These are phyloP conservation scores for Philonicus albiceps DNA, from an alignment of 2,888 invertebrate species.

Conservation along the genomic window DNA sequence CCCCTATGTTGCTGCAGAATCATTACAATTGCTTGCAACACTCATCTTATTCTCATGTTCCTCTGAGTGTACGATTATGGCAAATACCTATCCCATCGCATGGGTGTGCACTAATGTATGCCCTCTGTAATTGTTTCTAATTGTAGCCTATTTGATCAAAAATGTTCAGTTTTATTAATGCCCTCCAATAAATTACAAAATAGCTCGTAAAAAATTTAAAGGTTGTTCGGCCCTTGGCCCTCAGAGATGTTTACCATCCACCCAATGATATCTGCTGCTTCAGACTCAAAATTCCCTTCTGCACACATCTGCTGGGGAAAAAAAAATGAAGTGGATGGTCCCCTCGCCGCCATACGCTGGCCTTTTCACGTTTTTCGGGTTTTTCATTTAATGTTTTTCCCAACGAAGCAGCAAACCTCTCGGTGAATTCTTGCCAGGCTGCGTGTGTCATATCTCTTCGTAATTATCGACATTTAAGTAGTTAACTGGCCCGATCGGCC, in stretches of 20 bases:
- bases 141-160: slow-evolving; percentile 13
- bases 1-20: neutral
- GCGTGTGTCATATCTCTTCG: slow-evolving; percentile 27
- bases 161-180: neutral
- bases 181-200: slow-evolving; percentile 28
- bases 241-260: neutral
- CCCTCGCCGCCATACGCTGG: neutral
- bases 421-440: slow-evolving; percentile 13
- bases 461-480: slow-evolving; percentile 33
- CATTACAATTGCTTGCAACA: neutral
- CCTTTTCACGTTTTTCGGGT: neutral
- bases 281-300: neutral
- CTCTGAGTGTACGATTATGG: neutral
- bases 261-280: neutral
- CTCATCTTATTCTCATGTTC: neutral
- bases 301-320: neutral
- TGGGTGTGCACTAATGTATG: neutral
- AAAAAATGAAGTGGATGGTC: neutral
- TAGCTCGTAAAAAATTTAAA: slow-evolving; percentile 24
- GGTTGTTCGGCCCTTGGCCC: neutral
- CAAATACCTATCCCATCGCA: neutral
- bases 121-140: neutral
- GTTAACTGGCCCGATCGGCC: slow-evolving; percentile 7
- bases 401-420: neutral
- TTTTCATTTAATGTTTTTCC: neutral